Percentiles rank a stretch among this genome's conserved stretches.
Evolutionary conservation across 2,797 vertebrate genomes (phyloP).

Genomic region (Clarias platycephalus): DNA sequence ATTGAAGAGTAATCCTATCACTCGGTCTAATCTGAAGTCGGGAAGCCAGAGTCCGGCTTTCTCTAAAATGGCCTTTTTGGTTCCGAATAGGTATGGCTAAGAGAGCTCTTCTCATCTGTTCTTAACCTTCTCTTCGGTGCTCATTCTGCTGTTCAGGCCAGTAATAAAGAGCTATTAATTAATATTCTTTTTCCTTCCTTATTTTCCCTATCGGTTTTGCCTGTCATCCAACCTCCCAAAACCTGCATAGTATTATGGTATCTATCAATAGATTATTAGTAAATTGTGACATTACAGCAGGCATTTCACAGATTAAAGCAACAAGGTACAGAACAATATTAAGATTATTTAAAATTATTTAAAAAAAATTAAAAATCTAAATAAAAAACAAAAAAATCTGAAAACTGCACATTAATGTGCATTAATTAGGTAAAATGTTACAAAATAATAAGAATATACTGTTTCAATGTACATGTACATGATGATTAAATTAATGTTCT

Average conservation of each 20-base stretch:
- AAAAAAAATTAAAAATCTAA: too few species aligned
- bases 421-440: too few species aligned
- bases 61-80: slow-evolving; percentile 79
- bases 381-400: too few species aligned
- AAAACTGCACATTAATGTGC: too few species aligned
- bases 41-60: slow-evolving; percentile 85
- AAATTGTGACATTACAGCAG: too few species aligned
- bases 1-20: slow-evolving; percentile 99
- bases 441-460: too few species aligned
- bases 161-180: slow-evolving; percentile 88
- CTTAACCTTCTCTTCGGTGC: slow-evolving; percentile 40
- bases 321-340: too few species aligned
- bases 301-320: too few species aligned
- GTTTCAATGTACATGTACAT: too few species aligned
- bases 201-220: neutral
- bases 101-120: slow-evolving; percentile 66
- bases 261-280: too few species aligned
- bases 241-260: neutral
- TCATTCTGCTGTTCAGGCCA: slow-evolving; percentile 59
- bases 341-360: too few species aligned
- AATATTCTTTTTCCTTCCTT: slow-evolving; percentile 76
- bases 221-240: slow-evolving; percentile 5
- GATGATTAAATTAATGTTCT: slow-evolving; percentile 43
- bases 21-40: slow-evolving; percentile 95
- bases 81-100: slow-evolving; percentile 81